These are phyloP conservation scores for Drosophila kohkoa DNA, from an alignment of 1,140 invertebrate genomes.

Conservation along the genomic window DNA sequence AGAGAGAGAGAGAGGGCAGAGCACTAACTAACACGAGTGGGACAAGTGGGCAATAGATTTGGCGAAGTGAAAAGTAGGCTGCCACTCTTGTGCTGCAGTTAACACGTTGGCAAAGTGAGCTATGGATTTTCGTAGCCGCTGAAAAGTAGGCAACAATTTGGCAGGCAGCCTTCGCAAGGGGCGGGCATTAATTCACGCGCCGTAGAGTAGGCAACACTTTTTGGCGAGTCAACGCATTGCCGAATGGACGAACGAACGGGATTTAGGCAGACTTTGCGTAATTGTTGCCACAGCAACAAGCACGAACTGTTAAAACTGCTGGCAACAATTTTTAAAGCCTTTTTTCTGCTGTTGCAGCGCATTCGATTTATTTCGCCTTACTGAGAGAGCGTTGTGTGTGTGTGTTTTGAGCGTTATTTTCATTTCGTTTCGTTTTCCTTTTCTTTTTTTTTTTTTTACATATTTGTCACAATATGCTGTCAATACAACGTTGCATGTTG, in stretches of 20 bases:
- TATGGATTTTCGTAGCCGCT: not conserved
- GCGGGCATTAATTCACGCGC: conserved; percentile 4
- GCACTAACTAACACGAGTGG: not conserved
- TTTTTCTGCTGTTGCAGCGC: conserved; percentile 34
- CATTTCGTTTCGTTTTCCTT: conserved; percentile 12
- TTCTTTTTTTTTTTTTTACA: conserved; percentile 57
- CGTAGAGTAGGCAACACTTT: not conserved
- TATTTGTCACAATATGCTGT: conserved; percentile 83
- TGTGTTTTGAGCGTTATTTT: conserved; percentile 24
- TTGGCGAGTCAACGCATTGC: not conserved
- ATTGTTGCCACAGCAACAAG: conserved; percentile 26
- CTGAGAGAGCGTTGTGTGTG: not conserved
- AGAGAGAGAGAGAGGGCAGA: not conserved
- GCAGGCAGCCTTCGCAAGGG: not conserved
- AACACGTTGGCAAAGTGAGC: not conserved
- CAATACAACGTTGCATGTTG: conserved; percentile 74
- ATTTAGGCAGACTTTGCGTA: conserved; percentile 31
- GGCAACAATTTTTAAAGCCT: conserved; percentile 26
- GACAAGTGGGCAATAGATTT: not conserved
- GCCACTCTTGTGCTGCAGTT: not conserved
- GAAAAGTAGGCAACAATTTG: conserved; percentile 26
- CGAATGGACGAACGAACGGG: not conserved
- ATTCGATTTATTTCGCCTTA: conserved; percentile 48
- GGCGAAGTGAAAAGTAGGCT: conserved; percentile 3
- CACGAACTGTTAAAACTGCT: not conserved